A percentile compares a stretch with the other conserved stretches of the same genome.
phyloP scores from a whole-genome alignment of 2,888 invertebrate species.

The Gymnocheta viridis region DNA sequence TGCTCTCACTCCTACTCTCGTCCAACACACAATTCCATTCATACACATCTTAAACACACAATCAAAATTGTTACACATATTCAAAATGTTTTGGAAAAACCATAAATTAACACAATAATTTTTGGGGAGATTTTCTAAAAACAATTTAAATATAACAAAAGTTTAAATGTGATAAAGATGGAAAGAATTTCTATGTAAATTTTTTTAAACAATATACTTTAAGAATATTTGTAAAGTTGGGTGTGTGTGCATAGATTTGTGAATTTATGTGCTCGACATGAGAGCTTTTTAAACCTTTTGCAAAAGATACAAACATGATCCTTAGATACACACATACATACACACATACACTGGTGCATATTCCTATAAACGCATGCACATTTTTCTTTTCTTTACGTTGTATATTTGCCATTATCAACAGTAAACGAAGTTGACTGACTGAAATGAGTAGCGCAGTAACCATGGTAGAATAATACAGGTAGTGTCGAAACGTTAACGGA shows the following conservation, averaged over 20 bases:
- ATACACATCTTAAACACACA: background rate
- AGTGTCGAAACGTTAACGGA: too few species aligned
- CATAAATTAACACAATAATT: conserved; percentile 43
- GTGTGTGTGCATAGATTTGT: conserved; percentile 2
- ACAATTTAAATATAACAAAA: conserved; percentile 16
- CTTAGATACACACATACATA: background rate
- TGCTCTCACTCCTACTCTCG: background rate
- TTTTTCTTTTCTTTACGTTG: too few species aligned
- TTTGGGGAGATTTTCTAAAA: background rate
- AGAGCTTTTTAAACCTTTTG: conserved; percentile 41
- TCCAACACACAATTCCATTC: background rate
- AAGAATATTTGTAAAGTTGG: background rate
- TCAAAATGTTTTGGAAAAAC: conserved; percentile 7
- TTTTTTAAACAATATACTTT: background rate
- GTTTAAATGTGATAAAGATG: conserved; percentile 21
- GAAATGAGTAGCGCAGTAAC: too few species aligned
- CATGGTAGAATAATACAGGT: too few species aligned
- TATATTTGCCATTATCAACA: too few species aligned
- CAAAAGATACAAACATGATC: background rate
- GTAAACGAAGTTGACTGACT: too few species aligned
- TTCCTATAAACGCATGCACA: too few species aligned
- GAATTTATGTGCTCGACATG: conserved; percentile 59
- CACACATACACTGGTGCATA: background rate
- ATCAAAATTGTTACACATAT: background rate
- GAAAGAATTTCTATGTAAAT: background rate